Evolutionary conservation across 2,113 vertebrate species (phyloP), one percentile per base, ranked within the genome.

Genomic region (Regulus satrapa): DNA sequence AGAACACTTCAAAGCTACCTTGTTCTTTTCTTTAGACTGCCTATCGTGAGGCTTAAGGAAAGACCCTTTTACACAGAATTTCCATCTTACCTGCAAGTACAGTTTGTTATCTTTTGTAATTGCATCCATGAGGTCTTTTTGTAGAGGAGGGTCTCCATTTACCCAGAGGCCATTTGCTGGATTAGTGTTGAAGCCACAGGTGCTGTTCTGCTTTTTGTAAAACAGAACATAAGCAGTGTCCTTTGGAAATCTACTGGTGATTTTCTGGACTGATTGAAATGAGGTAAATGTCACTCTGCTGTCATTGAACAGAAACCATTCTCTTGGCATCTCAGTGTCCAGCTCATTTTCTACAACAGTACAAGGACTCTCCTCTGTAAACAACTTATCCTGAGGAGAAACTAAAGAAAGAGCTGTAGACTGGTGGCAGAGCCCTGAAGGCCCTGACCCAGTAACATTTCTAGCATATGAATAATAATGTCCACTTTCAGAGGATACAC

Each of bases 231-330:
- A 99, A 48, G 99, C 99, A 14, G 99, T 99, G 98, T 99, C 99
- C 98, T 99, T 99, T 87, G 99, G 99, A 98, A 99, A 99, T 71
- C 99, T 98, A 96, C 98, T 99, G 12, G 99, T 99, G 82, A 99
- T 98, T 97, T 99, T 99, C 97, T 99, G 99, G 96, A 99, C 99
- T 48, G 99, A 99, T 59, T 99, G 98, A 97, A 99, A 99, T 77
- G 99, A 99, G 77, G 99, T 99, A 97, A 99, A 99, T 4, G 99
- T 99, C 97, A 99, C 99, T 96, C 99, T 98, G 97, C 99, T 99
- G 92, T 99, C 99, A 96, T 99, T 99, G 97, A 99, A 99, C 85
- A 99, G 98, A 98, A 99, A 99, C 99, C 99, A 99, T 31, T 99
- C 99, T 84, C 95, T 98, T 43, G 98, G 95, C 71, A 98, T 96